These are phyloP conservation scores for Hippoglossus hippoglossus DNA, from an alignment of 2,797 vertebrate species.

Conservation along the genomic window DNA sequence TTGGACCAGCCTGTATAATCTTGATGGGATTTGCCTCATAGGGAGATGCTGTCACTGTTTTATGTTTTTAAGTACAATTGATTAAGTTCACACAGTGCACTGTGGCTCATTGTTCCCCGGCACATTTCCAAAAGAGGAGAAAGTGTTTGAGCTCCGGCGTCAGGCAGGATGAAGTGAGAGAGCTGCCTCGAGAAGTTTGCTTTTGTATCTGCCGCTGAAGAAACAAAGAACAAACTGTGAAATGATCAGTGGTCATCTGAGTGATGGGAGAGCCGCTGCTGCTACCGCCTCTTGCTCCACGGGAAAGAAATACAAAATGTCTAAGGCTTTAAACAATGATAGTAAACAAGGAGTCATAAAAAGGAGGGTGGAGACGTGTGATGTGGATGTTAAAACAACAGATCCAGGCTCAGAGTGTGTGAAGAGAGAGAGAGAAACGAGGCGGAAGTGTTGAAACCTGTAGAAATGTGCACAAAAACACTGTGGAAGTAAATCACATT, in stretches of 20 bases:
- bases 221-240: slow-evolving; percentile 11
- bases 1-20: not conserved
- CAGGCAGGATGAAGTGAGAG: slow-evolving; percentile 33
- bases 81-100: not conserved
- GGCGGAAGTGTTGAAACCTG: too few relatives aligned
- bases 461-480: not conserved
- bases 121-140: slow-evolving; percentile 16
- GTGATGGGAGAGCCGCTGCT: slow-evolving; percentile 14
- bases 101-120: slow-evolving; percentile 7
- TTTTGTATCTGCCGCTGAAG: slow-evolving; percentile 42
- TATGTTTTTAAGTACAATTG: slow-evolving; percentile 14
- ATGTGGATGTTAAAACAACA: slow-evolving; percentile 27
- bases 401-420: not conserved
- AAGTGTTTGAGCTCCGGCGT: slow-evolving; percentile 39
- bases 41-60: not conserved
- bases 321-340: slow-evolving; percentile 3
- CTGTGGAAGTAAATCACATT: too few relatives aligned
- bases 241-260: slow-evolving; percentile 23
- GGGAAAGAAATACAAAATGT: slow-evolving; percentile 16
- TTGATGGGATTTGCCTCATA: not conserved
- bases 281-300: slow-evolving; percentile 29
- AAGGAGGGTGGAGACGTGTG: slow-evolving; percentile 12
- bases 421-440: slow-evolving; percentile 1
- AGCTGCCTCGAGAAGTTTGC: slow-evolving; percentile 47
- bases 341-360: slow-evolving; percentile 9